Conservation (phyloP, 2,797 vertebrate species). For the Notoglanidium macrostoma region DNA sequence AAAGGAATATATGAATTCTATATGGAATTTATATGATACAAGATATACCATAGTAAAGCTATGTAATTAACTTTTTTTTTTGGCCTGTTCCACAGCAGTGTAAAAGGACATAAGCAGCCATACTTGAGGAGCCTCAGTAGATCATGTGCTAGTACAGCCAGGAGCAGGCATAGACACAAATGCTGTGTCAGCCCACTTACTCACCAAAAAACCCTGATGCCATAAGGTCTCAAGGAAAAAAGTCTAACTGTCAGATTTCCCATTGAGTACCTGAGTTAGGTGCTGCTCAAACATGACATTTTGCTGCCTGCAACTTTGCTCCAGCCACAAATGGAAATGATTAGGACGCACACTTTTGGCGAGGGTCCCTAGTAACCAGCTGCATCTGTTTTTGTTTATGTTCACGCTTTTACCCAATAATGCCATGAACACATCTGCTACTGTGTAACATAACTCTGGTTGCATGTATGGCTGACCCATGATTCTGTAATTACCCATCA, state of each 20-base stretch:
- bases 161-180: constrained; percentile 13
- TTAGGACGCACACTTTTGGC: constrained; percentile 77
- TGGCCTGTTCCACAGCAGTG: background rate
- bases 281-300: constrained; percentile 66
- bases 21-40: background rate
- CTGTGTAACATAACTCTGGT: constrained; percentile 81
- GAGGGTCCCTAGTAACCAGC: constrained; percentile 78
- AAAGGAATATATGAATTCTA: background rate
- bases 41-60: background rate
- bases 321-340: constrained; percentile 75
- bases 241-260: constrained; percentile 75
- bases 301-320: constrained; percentile 68
- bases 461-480: constrained; percentile 82
- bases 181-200: constrained; percentile 25
- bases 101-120: too few relatives aligned
- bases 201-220: constrained; percentile 28
- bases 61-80: background rate
- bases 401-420: constrained; percentile 73
- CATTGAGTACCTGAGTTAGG: constrained; percentile 65
- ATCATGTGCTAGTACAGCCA: background rate
- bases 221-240: constrained; percentile 37
- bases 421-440: constrained; percentile 83
- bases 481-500: constrained; percentile 81
- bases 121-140: background rate
- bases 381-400: constrained; percentile 85